Conservation (phyloP, 2,113 vertebrate species). For the Bujurquina vittata region DNA sequence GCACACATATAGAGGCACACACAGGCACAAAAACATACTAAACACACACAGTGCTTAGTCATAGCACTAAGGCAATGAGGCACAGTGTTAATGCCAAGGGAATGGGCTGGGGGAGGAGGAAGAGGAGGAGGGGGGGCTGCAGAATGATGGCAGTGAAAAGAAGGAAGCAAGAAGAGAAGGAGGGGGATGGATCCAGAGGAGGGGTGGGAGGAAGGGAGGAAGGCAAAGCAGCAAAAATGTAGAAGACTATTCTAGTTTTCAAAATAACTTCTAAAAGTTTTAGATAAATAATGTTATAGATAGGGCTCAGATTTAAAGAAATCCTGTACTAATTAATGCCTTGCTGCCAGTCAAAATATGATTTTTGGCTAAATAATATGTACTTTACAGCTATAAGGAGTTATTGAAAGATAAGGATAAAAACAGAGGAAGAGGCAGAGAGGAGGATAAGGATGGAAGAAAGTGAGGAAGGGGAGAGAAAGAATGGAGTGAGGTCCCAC, state of each 20-base stretch:
- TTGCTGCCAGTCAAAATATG: not conserved
- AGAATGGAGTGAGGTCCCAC: slow-evolving; percentile 66
- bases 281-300: not conserved
- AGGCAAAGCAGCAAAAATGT: not conserved
- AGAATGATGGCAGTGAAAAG: slow-evolving; percentile 56
- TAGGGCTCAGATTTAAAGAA: not conserved
- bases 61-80: slow-evolving; percentile 65
- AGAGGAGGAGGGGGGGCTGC: slow-evolving; percentile 42
- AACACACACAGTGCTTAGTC: slow-evolving; percentile 71
- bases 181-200: not conserved
- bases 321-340: not conserved
- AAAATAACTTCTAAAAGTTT: not conserved
- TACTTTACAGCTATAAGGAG: not conserved
- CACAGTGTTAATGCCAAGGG: slow-evolving; percentile 61
- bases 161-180: slow-evolving; percentile 26
- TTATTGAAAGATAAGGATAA: slow-evolving; percentile 25
- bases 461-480: slow-evolving; percentile 21
- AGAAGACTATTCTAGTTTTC: not conserved
- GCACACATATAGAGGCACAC: not conserved
- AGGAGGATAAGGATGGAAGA: slow-evolving; percentile 28
- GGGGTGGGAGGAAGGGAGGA: not conserved
- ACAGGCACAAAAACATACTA: slow-evolving; percentile 13
- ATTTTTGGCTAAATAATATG: slow-evolving; percentile 12
- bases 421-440: slow-evolving; percentile 15
- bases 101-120: slow-evolving; percentile 42